Base-by-base conservation (phyloP, 2,888 invertebrate species). In the Neocrepidodera transversa region DNA sequence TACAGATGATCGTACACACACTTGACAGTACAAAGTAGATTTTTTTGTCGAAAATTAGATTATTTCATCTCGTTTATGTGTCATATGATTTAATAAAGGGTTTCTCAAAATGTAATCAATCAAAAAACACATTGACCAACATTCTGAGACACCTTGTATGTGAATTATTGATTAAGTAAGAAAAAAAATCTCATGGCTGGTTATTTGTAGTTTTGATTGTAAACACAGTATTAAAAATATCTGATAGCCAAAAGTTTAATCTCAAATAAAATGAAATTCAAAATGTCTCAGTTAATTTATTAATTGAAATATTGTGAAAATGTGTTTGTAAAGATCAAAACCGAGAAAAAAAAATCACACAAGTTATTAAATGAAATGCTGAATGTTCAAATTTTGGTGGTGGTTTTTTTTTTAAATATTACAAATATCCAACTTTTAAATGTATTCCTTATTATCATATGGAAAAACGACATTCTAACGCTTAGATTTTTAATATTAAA, bases 21-120 rank as follows among this genome's bases (percentile, higher is more conserved):
- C n/a, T n/a, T 45, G 54, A 53, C 7, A 54, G 54, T 54, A 54
- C 54, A 54, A 54, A 45, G 13, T 53, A 32, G 35, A 32, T 35
- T 53, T 52, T 52, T 18, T 43, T 43, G 43, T 43, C 26, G 11
- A 38, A 17, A 17, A 38, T 38, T 38, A 38, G 38, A 7, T 38
- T 36, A 14, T 5, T 38, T 17, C 6, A 38, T 17, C 38, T n/a
- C n/a, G 16, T 38, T 38, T 38, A 38, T 16, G 38, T 38, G 38
- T 38, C 38, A 38, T 38, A 38, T 17, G 7, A 32, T 32, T 32
- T 32, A 13, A n/a, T 32, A 11, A n/a, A 8, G 30, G 30, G 10
- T 30, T 30, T 30, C n/a, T 10, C 10, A 23, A 23, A 23, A 23
- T 23, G 23, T n/a, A n/a, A n/a, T n/a, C n/a, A n/a, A n/a, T n/a